Conservation (phyloP, 2,797 vertebrate genomes). For the Pygocentrus nattereri region DNA sequence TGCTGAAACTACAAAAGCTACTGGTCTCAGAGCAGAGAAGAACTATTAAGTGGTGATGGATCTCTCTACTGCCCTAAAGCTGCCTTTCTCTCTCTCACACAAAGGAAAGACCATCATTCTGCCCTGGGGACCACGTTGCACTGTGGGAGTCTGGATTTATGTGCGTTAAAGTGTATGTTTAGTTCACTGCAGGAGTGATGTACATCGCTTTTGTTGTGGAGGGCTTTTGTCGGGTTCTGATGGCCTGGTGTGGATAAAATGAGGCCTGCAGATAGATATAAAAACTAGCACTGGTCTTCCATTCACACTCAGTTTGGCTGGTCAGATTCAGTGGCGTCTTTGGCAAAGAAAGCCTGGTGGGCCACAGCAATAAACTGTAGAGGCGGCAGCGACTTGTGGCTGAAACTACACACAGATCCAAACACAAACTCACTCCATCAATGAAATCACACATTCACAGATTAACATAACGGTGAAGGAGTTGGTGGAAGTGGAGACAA, state of each 20-base stretch:
- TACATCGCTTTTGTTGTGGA: not conserved
- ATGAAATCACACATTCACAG: no score
- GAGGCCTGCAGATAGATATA: not conserved
- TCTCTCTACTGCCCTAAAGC: not conserved
- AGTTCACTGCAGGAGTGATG: not conserved
- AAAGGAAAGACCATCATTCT: not conserved
- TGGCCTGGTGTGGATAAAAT: not conserved
- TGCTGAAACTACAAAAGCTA: conserved; percentile 13
- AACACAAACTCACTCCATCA: no score
- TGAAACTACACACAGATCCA: no score
- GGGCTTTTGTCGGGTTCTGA: not conserved
- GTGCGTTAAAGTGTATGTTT: not conserved
- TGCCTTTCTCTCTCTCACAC: not conserved
- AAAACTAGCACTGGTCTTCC: no score
- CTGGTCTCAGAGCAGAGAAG: not conserved
- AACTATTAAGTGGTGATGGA: not conserved
- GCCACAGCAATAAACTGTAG: no score
- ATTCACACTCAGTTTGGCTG: no score
- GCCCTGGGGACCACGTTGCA: not conserved
- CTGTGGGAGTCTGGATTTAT: not conserved
- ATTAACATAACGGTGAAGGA: no score
- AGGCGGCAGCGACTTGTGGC: no score
- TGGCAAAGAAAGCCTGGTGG: no score
- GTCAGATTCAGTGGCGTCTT: no score
- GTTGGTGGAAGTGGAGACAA: no score